Base-by-base conservation (phyloP, 2,888 invertebrate species). In the Cantharis lateralis region DNA sequence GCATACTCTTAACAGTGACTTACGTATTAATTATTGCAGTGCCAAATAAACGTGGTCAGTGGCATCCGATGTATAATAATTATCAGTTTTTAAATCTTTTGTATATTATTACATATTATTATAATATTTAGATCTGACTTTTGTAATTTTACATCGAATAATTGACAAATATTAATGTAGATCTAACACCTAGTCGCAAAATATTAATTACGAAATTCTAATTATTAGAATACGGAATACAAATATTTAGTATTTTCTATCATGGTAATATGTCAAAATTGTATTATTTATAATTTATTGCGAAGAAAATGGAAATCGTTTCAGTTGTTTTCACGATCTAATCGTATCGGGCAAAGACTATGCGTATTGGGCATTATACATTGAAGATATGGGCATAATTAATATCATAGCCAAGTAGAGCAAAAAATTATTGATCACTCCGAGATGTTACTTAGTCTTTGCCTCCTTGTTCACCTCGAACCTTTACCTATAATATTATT, bases 21-120 rank as follows among this genome's bases (percentile, higher is more conserved):
- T 48, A 48, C 48, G 48, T 48, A 68, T 32, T 75, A 72, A 80
- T 75, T 74, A 70, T 76, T 80, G 82, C 80, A 82, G 85, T 86
- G 85, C 85, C 86, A 85, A 86, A 84, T 83, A 81, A 81, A 81
- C 78, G 83, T 84, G 86, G 85, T 84, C 86, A 85, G 85, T 85
- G 85, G 84, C 84, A 82, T 82, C 82, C 48, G 48, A 48, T n/a
- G 81, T 83, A 82, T 81, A 81, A 81, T 80, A 80, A 79, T 81
- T 74, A 66, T 72, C 70, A 62, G 68, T 78, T 79, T 79, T 79
- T 78, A 28, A 72, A 66, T 75, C 26, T 66, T 68, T 48, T 71
- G 71, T 73, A 77, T 48, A n/a, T 48, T 48, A 48, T n/a, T 48
- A 48, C 71, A 77, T 48, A 48, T 48, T 48, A 48, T n/a, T 48